These are phyloP conservation scores for Nesospiza acunhae DNA, from an alignment of 2,113 vertebrate genomes.

Conservation along the genomic window DNA sequence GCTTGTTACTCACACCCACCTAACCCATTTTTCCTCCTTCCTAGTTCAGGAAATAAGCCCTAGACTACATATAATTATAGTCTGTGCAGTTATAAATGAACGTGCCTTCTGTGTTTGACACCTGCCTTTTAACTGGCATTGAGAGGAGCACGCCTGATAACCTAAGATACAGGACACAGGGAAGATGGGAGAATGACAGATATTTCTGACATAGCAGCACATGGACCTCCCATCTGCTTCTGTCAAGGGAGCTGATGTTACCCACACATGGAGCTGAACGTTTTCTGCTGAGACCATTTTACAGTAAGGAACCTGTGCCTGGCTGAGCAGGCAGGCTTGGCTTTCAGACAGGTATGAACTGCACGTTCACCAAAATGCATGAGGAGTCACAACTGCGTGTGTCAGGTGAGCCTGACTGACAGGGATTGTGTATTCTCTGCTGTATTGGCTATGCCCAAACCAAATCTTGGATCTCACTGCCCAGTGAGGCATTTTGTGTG, in stretches of 20 bases:
- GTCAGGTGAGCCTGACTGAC: neutral
- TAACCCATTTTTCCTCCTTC: conserved; percentile 56
- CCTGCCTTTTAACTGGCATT: conserved; percentile 29
- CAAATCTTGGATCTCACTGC: neutral
- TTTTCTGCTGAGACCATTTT: neutral
- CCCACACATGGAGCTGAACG: neutral
- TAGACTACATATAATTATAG: conserved; percentile 60
- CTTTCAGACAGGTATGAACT: neutral
- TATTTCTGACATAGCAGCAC: conserved; percentile 29
- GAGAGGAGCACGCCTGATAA: conserved; percentile 17
- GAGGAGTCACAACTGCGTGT: neutral
- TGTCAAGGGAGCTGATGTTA: neutral
- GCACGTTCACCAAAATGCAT: neutral
- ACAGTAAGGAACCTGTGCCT: neutral
- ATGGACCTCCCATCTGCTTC: conserved; percentile 39
- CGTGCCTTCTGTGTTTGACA: conserved; percentile 55
- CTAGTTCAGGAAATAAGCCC: conserved; percentile 45
- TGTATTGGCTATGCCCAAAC: neutral
- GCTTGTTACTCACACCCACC: conserved; percentile 47
- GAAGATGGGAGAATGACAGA: neutral
- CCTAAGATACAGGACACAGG: conserved; percentile 32
- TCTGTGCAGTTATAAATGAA: conserved; percentile 52
- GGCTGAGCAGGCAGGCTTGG: neutral
- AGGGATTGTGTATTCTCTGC: neutral
- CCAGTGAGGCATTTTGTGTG: neutral